phyloP scores from a whole-genome alignment of 2,888 invertebrate species.

The Heliconius hortense region DNA sequence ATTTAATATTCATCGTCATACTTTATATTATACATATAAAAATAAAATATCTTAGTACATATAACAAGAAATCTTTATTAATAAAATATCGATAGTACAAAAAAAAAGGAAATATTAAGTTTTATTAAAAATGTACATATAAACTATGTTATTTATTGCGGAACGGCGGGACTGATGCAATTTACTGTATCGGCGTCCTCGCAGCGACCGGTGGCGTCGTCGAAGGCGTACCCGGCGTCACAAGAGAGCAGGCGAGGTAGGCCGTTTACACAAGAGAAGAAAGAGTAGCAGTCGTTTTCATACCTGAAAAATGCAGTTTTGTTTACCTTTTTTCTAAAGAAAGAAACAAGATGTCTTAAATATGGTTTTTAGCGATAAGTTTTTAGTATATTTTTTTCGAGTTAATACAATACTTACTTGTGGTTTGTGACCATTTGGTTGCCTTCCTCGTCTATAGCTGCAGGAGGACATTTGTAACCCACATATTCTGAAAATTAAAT shows the following conservation, averaged over 20 bases:
- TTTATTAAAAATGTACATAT: background rate
- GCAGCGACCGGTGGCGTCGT: constrained; percentile 52
- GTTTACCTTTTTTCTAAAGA: background rate
- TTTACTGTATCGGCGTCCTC: constrained; percentile 49
- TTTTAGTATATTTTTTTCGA: background rate
- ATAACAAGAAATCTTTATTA: background rate
- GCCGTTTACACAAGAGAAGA: constrained; percentile 59
- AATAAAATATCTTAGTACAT: background rate
- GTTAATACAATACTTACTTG: constrained; percentile 50
- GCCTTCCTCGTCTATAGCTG: constrained; percentile 51
- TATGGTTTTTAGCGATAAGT: too few relatives aligned
- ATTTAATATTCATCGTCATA: too few relatives aligned
- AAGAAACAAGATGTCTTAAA: background rate
- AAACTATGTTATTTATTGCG: background rate
- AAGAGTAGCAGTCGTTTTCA: constrained; percentile 59
- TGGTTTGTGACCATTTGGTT: constrained; percentile 52
- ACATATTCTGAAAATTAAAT: constrained; percentile 55
- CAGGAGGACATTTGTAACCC: constrained; percentile 60
- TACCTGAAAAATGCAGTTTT: constrained; percentile 49
- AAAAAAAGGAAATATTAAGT: background rate
- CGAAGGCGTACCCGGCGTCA: constrained; percentile 61
- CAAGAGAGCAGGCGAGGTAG: constrained; percentile 59
- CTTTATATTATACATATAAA: background rate
- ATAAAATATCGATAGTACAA: background rate
- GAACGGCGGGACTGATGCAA: background rate